These are phyloP conservation scores for Molothrus aeneus DNA, from an alignment of 2,797 vertebrate genomes.

Conservation along the genomic window DNA sequence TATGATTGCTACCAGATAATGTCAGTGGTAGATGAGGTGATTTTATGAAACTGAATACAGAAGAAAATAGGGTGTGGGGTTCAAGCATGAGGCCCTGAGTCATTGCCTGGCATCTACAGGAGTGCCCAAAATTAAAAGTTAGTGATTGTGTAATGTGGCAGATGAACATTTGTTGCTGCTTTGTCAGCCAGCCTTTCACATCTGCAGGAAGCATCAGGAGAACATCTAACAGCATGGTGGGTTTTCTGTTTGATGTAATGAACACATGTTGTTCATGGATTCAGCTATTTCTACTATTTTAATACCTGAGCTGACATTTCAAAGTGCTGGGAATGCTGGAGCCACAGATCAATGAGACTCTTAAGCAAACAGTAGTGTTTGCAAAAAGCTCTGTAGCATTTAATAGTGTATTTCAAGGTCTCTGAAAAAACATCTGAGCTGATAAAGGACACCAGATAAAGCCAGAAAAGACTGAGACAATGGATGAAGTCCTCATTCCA, in stretches of 20 bases:
- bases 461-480: not conserved
- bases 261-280: not conserved
- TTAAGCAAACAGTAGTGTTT: not conserved
- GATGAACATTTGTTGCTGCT: not conserved
- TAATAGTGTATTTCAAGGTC: not conserved
- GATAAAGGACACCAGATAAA: not conserved
- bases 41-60: not conserved
- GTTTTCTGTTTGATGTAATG: not conserved
- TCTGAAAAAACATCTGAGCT: not conserved
- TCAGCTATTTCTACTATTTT: not conserved
- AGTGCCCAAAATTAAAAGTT: not conserved
- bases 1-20: not conserved
- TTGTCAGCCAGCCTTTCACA: not conserved
- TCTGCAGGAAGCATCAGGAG: not conserved
- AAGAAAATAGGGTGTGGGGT: not conserved
- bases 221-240: not conserved
- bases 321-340: not conserved
- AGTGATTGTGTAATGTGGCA: not conserved
- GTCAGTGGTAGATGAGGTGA: not conserved
- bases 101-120: not conserved
- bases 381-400: not conserved
- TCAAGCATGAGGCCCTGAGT: not conserved
- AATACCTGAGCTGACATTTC: slow-evolving; percentile 9
- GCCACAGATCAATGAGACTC: not conserved
- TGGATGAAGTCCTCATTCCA: not conserved